Conservation (phyloP, 2,113 vertebrate genomes). For the Scalopus aquaticus region DNA sequence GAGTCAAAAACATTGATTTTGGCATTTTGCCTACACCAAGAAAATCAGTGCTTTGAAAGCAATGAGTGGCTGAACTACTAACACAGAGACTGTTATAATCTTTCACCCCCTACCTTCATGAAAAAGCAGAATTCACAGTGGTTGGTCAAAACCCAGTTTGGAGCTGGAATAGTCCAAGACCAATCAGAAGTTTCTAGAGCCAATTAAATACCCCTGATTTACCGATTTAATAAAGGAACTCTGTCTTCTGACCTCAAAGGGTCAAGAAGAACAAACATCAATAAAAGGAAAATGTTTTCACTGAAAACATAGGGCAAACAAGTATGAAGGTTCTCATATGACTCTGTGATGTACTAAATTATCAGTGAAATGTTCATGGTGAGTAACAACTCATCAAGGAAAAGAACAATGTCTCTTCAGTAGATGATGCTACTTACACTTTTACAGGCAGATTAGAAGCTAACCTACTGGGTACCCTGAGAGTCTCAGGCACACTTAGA, state of each 20-base stretch:
- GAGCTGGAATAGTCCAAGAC: constrained; percentile 72
- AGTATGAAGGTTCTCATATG: constrained; percentile 34
- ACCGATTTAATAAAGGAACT: constrained; percentile 82
- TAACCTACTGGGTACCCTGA: constrained; percentile 38
- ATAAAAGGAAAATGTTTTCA: constrained; percentile 79
- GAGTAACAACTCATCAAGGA: neutral
- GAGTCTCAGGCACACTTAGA: neutral
- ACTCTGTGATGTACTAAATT: constrained; percentile 47
- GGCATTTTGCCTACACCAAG: constrained; percentile 74
- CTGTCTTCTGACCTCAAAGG: constrained; percentile 71
- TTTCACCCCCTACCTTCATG: constrained; percentile 75
- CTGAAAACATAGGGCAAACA: constrained; percentile 71
- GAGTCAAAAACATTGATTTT: constrained; percentile 70
- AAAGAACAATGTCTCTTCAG: neutral
- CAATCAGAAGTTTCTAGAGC: constrained; percentile 77
- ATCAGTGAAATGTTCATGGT: constrained; percentile 16
- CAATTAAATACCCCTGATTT: constrained; percentile 82
- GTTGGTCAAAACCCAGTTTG: constrained; percentile 80
- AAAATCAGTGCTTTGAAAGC: constrained; percentile 77
- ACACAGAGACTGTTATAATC: constrained; percentile 73
- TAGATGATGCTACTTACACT: neutral
- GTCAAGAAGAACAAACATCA: constrained; percentile 79
- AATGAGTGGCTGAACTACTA: constrained; percentile 65
- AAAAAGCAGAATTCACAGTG: constrained; percentile 82
- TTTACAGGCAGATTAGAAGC: constrained; percentile 56